phyloP scores from a whole-genome alignment of 2,113 vertebrate genomes.

The Sylvia atricapilla region DNA sequence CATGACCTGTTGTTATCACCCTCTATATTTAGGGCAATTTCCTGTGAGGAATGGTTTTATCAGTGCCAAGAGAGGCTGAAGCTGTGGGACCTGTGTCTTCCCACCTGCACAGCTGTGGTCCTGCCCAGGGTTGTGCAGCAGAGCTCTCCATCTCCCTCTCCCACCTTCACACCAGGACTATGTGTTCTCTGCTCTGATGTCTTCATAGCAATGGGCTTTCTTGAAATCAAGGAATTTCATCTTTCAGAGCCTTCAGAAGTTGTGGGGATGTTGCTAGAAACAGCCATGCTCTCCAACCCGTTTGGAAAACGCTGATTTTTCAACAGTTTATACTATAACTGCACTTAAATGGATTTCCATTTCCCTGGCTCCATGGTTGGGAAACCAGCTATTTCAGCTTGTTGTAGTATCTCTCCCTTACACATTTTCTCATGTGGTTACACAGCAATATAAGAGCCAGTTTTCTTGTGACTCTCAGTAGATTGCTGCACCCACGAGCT shows the following conservation, averaged over 20 bases:
- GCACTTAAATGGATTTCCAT: background rate
- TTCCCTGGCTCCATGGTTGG: background rate
- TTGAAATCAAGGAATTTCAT: background rate
- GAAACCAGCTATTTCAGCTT: background rate
- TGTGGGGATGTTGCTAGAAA: background rate
- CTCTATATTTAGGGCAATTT: background rate
- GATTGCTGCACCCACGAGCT: background rate
- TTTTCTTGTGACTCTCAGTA: background rate
- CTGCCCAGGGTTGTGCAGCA: background rate
- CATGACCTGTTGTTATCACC: background rate
- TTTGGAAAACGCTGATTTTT: background rate
- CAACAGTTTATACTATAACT: background rate
- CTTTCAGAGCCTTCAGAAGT: background rate
- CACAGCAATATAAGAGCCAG: background rate
- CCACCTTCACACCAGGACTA: accelerated
- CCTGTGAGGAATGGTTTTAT: background rate
- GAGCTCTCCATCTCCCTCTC: background rate
- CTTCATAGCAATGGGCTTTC: background rate
- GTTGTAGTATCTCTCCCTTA: background rate
- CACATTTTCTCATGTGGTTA: background rate
- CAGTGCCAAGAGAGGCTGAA: background rate
- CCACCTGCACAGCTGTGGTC: background rate
- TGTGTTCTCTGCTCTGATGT: background rate
- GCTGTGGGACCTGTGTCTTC: background rate
- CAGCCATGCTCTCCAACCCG: background rate